phyloP scores from a whole-genome alignment of 2,797 vertebrate species.

The Sorex maritimensis region DNA sequence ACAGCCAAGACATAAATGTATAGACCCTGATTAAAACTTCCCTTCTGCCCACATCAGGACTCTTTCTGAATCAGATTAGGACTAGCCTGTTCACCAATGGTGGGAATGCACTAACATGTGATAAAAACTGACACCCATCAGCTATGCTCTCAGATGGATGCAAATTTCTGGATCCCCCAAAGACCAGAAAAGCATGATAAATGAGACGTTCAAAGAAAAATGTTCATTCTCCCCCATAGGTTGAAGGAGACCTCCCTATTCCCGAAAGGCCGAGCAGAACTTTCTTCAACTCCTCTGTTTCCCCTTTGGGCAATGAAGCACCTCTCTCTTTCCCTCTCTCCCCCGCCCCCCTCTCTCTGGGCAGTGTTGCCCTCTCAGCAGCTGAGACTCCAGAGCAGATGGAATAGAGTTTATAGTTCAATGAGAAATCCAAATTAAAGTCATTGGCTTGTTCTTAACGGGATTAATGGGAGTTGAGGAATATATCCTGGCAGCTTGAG shows the following conservation, averaged over 20 bases:
- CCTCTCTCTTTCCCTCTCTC: background rate
- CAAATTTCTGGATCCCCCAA: background rate
- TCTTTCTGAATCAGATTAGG: background rate
- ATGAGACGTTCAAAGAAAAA: constrained; percentile 73
- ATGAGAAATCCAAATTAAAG: constrained; percentile 87
- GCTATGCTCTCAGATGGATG: background rate
- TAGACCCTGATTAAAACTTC: background rate
- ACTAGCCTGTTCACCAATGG: constrained; percentile 73
- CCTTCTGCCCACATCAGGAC: background rate
- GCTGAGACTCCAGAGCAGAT: constrained; percentile 86
- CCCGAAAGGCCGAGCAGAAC: constrained; percentile 50
- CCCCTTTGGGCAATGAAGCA: background rate
- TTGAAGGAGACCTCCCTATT: constrained; percentile 31
- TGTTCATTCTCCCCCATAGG: constrained; percentile 53
- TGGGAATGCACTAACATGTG: constrained; percentile 68
- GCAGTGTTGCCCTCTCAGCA: constrained; percentile 63
- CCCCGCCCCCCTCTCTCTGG: background rate
- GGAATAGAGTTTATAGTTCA: constrained; percentile 85
- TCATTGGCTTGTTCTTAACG: constrained; percentile 86
- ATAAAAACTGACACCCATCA: constrained; percentile 79
- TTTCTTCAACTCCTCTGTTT: constrained; percentile 40
- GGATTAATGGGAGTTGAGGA: constrained; percentile 88
- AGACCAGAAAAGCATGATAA: constrained; percentile 81
- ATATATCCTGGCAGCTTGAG: constrained; percentile 82
- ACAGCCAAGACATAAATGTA: background rate